A percentile compares a stretch with the other conserved stretches of the same genome.
Evolutionary conservation across 2,888 invertebrate genomes (phyloP).

Genomic region (Epirrita christyi): DNA sequence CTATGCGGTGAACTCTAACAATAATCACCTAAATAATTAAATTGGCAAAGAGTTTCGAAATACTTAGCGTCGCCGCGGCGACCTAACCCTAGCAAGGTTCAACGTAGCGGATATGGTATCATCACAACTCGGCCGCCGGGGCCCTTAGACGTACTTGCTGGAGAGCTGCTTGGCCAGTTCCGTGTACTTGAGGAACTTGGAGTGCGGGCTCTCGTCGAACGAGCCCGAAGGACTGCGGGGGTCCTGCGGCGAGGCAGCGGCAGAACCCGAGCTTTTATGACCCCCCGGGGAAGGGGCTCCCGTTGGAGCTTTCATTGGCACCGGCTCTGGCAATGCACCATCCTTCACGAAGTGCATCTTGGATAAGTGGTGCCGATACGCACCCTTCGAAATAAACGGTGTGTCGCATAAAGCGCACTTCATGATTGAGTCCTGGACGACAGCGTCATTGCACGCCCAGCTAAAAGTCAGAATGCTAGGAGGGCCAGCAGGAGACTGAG

Average conservation of each 20-base stretch:
- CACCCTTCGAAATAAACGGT: constrained; percentile 98
- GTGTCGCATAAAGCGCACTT: constrained; percentile 98
- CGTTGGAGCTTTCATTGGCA: constrained; percentile 85
- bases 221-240: constrained; percentile 85
- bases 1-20: constrained; percentile 82
- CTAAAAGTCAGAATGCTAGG: constrained; percentile 95
- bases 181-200: constrained; percentile 99
- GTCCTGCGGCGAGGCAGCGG: constrained; percentile 81
- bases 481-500: constrained; percentile 87
- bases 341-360: constrained; percentile 98
- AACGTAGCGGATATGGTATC: constrained; percentile 91
- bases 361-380: constrained; percentile 97
- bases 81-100: constrained; percentile 81
- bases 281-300: constrained; percentile 75
- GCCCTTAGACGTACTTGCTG: constrained; percentile 95
- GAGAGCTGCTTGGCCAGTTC: constrained; percentile 99
- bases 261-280: constrained; percentile 71
- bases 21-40: constrained; percentile 83
- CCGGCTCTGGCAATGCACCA: constrained; percentile 92
- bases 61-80: constrained; percentile 81
- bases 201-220: constrained; percentile 96
- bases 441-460: constrained; percentile 97
- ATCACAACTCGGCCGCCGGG: constrained; percentile 85
- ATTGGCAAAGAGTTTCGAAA: constrained; percentile 85
- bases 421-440: constrained; percentile 95